These are phyloP conservation scores for Sphaeramia orbicularis DNA, from an alignment of 2,797 vertebrate genomes.

Conservation along the genomic window DNA sequence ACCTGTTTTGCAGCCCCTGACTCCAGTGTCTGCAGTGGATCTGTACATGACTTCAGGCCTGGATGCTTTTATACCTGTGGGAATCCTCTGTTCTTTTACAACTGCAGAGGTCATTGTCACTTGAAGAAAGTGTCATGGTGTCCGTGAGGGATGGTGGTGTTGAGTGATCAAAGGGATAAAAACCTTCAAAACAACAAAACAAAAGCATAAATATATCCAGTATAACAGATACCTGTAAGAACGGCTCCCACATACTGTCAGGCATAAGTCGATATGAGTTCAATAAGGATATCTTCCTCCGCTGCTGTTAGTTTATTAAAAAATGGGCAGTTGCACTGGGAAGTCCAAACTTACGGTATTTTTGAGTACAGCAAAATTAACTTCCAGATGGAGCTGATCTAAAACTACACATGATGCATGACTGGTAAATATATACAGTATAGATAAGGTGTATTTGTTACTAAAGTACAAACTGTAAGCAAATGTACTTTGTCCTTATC, in stretches of 20 bases:
- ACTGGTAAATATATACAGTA: no score
- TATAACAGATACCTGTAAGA: slow-evolving; percentile 1
- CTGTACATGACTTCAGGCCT: background rate
- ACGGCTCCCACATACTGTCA: background rate
- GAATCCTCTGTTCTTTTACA: background rate
- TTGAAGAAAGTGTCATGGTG: slow-evolving; percentile 12
- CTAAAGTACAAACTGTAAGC: no score
- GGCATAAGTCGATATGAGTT: slow-evolving; percentile 3
- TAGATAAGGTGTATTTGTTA: no score
- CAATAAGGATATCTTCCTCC: no score
- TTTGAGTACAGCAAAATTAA: no score
- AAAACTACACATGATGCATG: no score
- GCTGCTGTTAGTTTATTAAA: no score
- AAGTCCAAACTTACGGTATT: no score
- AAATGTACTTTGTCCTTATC: no score
- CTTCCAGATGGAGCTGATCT: no score
- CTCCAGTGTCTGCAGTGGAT: background rate
- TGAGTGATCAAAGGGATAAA: background rate
- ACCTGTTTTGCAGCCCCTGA: background rate
- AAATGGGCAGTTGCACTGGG: no score
- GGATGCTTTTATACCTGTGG: background rate
- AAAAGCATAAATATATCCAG: background rate
- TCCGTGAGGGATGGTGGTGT: slow-evolving; percentile 1
- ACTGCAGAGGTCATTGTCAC: slow-evolving; percentile 9
- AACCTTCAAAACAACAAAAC: slow-evolving; percentile 4